Percentiles rank a stretch among this genome's conserved stretches.
phyloP scores from a whole-genome alignment of 92 coral and sea anemone genomes.

The Palythoa heliodiscus region DNA sequence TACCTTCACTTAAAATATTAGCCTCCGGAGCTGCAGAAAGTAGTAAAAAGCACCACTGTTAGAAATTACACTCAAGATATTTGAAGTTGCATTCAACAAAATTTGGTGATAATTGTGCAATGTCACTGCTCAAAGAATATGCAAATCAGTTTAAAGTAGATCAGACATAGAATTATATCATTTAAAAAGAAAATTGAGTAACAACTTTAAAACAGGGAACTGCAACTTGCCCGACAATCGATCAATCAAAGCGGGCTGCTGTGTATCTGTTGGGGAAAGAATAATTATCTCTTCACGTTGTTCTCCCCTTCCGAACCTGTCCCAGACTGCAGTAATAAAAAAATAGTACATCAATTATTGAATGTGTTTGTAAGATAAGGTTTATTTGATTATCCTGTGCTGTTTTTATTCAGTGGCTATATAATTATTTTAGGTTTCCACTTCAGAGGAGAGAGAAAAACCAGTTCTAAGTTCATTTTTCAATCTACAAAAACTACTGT shows the following conservation, averaged over 20 bases:
- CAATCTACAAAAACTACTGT: conserved; percentile 2
- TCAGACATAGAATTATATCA: not conserved
- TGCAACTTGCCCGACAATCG: not conserved
- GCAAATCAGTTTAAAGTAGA: not conserved
- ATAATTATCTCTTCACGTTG: not conserved
- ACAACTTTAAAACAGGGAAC: not conserved
- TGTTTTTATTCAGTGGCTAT: not conserved
- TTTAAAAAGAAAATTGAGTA: not conserved
- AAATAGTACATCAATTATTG: not conserved
- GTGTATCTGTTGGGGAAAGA: not conserved
- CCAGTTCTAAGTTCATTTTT: not conserved
- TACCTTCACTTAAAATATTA: too few relatives aligned
- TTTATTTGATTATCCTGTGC: not conserved
- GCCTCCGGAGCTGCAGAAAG: too few relatives aligned
- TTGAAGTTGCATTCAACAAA: not conserved
- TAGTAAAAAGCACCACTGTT: too few relatives aligned
- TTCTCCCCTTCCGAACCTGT: not conserved
- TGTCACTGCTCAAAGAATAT: not conserved
- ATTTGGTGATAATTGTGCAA: not conserved
- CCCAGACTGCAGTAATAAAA: not conserved
- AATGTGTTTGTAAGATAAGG: not conserved
- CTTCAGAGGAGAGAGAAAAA: not conserved
- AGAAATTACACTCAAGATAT: too few relatives aligned
- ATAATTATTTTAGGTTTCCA: not conserved
- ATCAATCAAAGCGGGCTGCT: not conserved